Percentiles rank a stretch among this genome's conserved stretches.
These are phyloP conservation scores for Megathymus violae DNA, from an alignment of 1,140 invertebrate species.

Conservation along the genomic window DNA sequence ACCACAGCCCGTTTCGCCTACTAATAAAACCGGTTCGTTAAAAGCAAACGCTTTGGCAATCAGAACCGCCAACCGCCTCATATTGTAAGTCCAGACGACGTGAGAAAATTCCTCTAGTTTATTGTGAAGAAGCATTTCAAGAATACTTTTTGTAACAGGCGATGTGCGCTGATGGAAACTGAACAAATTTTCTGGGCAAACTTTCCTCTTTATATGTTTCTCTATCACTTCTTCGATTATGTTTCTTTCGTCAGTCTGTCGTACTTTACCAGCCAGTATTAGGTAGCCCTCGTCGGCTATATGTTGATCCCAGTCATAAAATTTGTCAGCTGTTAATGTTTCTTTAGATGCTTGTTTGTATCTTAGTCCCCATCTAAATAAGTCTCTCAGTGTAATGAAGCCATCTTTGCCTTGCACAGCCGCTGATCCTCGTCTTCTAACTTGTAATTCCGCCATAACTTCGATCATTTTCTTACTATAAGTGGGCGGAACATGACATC, in stretches of 20 bases:
- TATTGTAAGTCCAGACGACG: conserved; percentile 96
- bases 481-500: conserved; percentile 93
- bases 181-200: conserved; percentile 91
- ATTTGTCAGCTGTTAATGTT: conserved; percentile 78
- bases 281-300: conserved; percentile 98
- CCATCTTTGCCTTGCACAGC: conserved; percentile 97
- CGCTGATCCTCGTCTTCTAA: conserved; percentile 92
- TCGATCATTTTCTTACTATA: conserved; percentile 97
- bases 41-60: conserved; percentile 95
- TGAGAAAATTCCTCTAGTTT: conserved; percentile 87
- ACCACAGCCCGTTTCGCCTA: conserved; percentile 99
- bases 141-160: conserved; percentile 88
- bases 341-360: conserved; percentile 90
- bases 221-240: conserved; percentile 92
- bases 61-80: conserved; percentile 96
- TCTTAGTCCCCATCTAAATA: conserved; percentile 98
- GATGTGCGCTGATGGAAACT: conserved; percentile 90
- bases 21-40: conserved; percentile 96
- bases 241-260: conserved; percentile 91
- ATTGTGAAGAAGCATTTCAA: conserved; percentile 87
- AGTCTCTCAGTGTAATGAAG: conserved; percentile 97
- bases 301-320: conserved; percentile 99
- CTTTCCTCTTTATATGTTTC: conserved; percentile 92
- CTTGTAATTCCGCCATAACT: conserved; percentile 95
- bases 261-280: conserved; percentile 95